Base-by-base conservation (phyloP, 2,888 invertebrate species). In the Tinea pellionella region DNA sequence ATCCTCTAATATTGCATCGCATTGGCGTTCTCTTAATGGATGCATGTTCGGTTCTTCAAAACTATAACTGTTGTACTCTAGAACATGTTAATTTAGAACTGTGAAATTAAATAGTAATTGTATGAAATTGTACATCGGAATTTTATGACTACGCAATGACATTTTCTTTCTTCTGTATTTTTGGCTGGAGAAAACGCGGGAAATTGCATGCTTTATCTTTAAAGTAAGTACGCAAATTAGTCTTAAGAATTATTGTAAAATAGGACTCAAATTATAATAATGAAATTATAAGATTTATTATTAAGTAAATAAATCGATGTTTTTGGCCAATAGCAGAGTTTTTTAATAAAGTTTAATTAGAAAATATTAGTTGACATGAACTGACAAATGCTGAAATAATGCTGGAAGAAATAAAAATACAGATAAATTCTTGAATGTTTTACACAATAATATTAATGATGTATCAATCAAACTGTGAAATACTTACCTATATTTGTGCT, bases 1-100 rank as follows among this genome's bases (percentile, higher is more conserved):
- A 59, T 81, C 55, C 41, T 79, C 70, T 41, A 86, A 65, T 42
- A 86, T 62, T 2, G 68, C 72, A 55, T 85, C 80, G 61, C 86
- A 85, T 0, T 64, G 64, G 19, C 72, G 72, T 64, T 82, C 78
- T 0, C 73, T 70, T 11, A 75, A 61, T 0, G 85, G 85, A 67
- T 82, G 78, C 85, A 84, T 85, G 41, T 18, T 56, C 57, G n/a
- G n/a, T 24, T 2, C 2, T 24, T 24, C 2, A n/a, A n/a, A n/a
- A n/a, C n/a, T n/a, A 43, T 43, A 43, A 8, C 12, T 43, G 9
- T 9, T 37, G 9, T 2, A 37, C 37, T 2, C 6, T 24, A 24
- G 24, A 24, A 24, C 24, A 24, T 24, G n/a, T 13, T 42, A 15
- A 42, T 15, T 15, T 42, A 4, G 42, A 4, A 42, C 42, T 8